Percentiles rank a stretch among this genome's conserved stretches.
phyloP scores from a whole-genome alignment of 2,888 invertebrate species.

The Eustalomyia histrio region DNA sequence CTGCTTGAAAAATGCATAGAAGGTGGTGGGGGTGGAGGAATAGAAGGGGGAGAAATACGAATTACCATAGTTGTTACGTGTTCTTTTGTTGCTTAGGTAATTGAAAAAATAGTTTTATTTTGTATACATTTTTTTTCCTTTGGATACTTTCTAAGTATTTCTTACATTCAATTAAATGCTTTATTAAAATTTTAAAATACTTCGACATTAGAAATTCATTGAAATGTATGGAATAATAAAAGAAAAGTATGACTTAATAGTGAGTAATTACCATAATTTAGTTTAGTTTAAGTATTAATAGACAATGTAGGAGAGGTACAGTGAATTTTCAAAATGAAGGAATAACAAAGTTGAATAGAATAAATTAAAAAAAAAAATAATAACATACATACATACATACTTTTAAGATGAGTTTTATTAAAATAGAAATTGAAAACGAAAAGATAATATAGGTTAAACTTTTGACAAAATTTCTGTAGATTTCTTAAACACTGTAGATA shows the following conservation, averaged over 20 bases:
- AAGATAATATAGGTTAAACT: too few species aligned
- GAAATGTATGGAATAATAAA: not conserved
- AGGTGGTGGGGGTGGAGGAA: not conserved
- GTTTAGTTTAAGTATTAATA: too few species aligned
- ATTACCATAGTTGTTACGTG: conserved; percentile 26
- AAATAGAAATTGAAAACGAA: too few species aligned
- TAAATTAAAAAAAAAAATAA: too few species aligned
- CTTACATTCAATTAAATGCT: conserved; percentile 57
- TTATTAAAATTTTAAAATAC: conserved; percentile 35
- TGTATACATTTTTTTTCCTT: not conserved
- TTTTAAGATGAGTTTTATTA: too few species aligned
- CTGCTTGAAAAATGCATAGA: not conserved
- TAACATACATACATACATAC: too few species aligned
- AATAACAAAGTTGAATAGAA: too few species aligned
- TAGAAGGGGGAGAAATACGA: not conserved
- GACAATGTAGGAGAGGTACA: too few species aligned
- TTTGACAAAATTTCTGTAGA: too few species aligned
- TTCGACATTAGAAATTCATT: conserved; percentile 29
- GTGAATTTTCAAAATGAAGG: too few species aligned
- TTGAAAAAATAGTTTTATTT: conserved; percentile 34
- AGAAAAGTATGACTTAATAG: conserved; percentile 30
- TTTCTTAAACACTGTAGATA: too few species aligned
- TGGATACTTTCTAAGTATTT: not conserved
- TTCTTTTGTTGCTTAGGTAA: conserved; percentile 35
- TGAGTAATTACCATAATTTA: conserved; percentile 30